phyloP scores from a whole-genome alignment of 2,113 vertebrate genomes.

The Benitochromis conjunctus region DNA sequence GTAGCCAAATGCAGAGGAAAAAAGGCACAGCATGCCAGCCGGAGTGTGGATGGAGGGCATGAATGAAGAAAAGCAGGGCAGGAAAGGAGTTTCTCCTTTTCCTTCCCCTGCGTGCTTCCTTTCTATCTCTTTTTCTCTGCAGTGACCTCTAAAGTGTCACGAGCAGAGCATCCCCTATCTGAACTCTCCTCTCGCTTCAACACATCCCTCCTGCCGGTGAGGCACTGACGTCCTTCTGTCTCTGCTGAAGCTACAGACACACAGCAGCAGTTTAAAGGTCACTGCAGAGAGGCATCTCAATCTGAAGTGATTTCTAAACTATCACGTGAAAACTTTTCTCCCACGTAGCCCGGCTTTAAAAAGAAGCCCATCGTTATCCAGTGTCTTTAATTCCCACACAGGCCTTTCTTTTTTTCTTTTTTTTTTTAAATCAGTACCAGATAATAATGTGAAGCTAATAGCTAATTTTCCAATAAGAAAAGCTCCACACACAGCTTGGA shows the following conservation, averaged over 20 bases:
- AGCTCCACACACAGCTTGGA: not conserved
- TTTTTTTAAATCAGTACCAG: not conserved
- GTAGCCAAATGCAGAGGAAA: not conserved
- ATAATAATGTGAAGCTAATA: not conserved
- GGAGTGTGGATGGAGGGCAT: not conserved
- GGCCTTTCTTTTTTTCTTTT: not conserved
- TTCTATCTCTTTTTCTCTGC: conserved; percentile 18
- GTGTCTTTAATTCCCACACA: not conserved
- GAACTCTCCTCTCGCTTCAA: conserved; percentile 24
- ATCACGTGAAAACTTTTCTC: not conserved
- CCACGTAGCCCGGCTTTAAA: not conserved
- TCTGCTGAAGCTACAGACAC: not conserved
- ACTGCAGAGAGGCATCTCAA: not conserved
- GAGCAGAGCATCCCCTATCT: conserved; percentile 26
- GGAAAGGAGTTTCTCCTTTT: conserved; percentile 63
- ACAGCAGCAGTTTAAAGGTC: not conserved
- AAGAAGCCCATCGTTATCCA: not conserved
- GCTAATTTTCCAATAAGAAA: not conserved
- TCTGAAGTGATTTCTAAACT: not conserved
- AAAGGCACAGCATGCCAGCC: not conserved
- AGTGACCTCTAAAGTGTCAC: conserved; percentile 36
- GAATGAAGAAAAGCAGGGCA: conserved; percentile 15
- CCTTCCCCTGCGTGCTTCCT: conserved; percentile 35
- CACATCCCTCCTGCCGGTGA: conserved; percentile 38
- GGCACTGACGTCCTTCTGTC: not conserved